These are phyloP conservation scores for Calosoma granatense DNA, from an alignment of 1,140 invertebrate genomes.

Conservation along the genomic window DNA sequence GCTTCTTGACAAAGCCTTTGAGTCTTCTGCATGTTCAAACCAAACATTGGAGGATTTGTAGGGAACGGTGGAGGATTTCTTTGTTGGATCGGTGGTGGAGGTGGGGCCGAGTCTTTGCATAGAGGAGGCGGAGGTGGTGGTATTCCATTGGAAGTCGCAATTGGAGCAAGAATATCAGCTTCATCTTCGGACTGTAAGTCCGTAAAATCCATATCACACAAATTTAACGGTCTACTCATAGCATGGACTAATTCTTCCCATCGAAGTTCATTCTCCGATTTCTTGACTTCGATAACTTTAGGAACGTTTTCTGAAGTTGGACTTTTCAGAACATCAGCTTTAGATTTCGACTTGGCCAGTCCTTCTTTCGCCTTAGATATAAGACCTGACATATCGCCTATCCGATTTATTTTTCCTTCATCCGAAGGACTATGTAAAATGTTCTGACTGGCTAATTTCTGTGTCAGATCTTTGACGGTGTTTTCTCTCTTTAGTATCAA, in stretches of 20 bases:
- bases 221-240: conserved; percentile 69
- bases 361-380: conserved; percentile 91
- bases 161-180: conserved; percentile 50
- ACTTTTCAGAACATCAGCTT: conserved; percentile 58
- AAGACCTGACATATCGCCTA: conserved; percentile 78
- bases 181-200: conserved; percentile 79
- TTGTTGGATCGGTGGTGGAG: conserved; percentile 36
- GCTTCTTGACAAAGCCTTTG: conserved; percentile 30
- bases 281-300: conserved; percentile 61
- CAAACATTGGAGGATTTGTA: conserved; percentile 28
- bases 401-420: conserved; percentile 42
- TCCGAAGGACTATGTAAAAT: conserved; percentile 46
- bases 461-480: conserved; percentile 77
- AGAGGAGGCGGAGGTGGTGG: conserved; percentile 63
- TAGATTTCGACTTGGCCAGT: conserved; percentile 69
- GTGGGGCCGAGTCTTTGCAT: conserved; percentile 35
- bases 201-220: conserved; percentile 95
- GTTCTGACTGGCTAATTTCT: conserved; percentile 64
- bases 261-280: conserved; percentile 86
- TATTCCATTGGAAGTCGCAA: conserved; percentile 47
- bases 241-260: conserved; percentile 87
- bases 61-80: conserved; percentile 37
- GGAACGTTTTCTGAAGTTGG: conserved; percentile 49
- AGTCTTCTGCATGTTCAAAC: conserved; percentile 36
- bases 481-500: conserved; percentile 58